Evolutionary conservation across 2,888 invertebrate genomes (phyloP).

Genomic region (Heteromurus nitidus): DNA sequence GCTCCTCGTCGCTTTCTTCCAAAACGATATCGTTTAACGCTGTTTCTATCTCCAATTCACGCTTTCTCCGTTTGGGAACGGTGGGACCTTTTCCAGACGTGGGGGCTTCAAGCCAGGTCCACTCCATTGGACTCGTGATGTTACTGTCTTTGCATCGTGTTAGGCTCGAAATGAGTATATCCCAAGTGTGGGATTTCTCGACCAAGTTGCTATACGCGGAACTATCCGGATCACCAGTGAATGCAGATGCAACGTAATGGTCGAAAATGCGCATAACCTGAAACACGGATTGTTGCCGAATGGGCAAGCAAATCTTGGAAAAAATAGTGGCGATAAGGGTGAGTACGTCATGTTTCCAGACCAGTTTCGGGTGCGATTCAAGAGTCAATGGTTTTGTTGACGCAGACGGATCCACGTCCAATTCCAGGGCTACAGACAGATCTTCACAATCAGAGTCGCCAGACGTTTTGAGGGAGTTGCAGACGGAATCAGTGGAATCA

Average conservation of each 20-base stretch:
- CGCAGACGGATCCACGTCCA: background rate
- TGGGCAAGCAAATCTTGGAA: conserved; percentile 47
- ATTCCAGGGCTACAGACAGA: conserved; percentile 20
- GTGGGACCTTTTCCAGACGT: background rate
- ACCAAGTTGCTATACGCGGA: background rate
- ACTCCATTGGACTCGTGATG: conserved; percentile 35
- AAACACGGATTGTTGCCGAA: conserved; percentile 30
- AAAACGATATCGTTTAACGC: background rate
- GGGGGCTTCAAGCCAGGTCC: conserved; percentile 31
- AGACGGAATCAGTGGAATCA: conserved; percentile 3
- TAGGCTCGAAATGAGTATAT: conserved; percentile 27
- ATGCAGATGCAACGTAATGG: conserved; percentile 28
- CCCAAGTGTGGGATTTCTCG: conserved; percentile 23
- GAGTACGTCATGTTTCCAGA: conserved; percentile 46
- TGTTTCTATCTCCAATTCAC: background rate
- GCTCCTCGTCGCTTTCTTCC: background rate
- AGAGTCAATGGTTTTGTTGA: background rate
- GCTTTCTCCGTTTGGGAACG: background rate
- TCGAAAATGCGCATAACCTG: conserved; percentile 24
- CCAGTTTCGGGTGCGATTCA: conserved; percentile 5
- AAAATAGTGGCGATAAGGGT: conserved; percentile 18
- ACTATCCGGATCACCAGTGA: background rate
- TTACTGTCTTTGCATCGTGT: conserved; percentile 6
- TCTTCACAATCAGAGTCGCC: conserved; percentile 11
- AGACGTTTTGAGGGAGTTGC: conserved; percentile 10